Conservation (phyloP, 2,888 invertebrate species). For the Mythimna pallens region DNA sequence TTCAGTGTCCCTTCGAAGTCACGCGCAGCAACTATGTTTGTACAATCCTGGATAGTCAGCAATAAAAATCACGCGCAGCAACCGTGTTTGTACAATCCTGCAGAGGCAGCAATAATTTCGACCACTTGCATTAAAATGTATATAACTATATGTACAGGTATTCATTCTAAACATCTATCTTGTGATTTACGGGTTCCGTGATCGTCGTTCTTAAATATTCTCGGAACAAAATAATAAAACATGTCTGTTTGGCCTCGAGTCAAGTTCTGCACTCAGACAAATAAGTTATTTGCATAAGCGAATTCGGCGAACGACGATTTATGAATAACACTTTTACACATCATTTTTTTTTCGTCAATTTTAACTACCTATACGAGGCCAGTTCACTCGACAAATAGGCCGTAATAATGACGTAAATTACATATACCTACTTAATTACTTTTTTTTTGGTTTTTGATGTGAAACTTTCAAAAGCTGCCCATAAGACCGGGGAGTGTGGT, state of each 20-base stretch:
- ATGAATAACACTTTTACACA: no score
- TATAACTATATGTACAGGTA: background rate
- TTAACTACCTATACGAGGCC: no score
- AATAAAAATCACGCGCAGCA: background rate
- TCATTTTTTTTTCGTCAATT: no score
- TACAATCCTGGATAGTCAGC: background rate
- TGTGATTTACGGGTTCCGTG: slow-evolving; percentile 66
- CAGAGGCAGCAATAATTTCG: background rate
- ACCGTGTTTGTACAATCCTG: background rate
- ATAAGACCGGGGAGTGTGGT: background rate
- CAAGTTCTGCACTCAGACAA: slow-evolving; percentile 71
- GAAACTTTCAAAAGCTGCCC: background rate
- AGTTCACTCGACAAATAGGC: slow-evolving; percentile 71
- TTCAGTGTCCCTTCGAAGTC: background rate
- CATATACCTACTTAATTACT: slow-evolving; percentile 60
- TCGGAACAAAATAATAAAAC: slow-evolving; percentile 73
- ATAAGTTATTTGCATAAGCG: slow-evolving; percentile 78
- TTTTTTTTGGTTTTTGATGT: background rate
- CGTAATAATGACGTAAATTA: slow-evolving; percentile 72
- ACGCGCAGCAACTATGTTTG: background rate
- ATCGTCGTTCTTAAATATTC: slow-evolving; percentile 69
- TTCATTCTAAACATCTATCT: slow-evolving; percentile 60
- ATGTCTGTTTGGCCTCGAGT: slow-evolving; percentile 74
- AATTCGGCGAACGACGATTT: slow-evolving; percentile 76
- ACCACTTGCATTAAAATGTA: background rate